phyloP scores from a whole-genome alignment of 2,797 vertebrate genomes.

The Macropus fuliginosus region DNA sequence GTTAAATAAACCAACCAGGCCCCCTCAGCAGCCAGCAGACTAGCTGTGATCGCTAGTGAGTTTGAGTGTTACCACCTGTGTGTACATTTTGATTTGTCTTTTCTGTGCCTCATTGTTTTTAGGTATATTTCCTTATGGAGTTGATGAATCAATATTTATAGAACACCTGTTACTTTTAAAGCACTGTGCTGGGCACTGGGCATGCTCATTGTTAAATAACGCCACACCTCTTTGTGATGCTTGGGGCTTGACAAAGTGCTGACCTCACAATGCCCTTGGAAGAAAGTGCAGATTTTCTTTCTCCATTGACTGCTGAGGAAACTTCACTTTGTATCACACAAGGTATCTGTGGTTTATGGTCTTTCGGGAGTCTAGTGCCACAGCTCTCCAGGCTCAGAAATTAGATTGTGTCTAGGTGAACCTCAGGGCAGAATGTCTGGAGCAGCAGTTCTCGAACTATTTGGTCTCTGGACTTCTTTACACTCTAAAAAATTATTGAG shows the following conservation, averaged over 20 bases:
- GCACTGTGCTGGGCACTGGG: not conserved
- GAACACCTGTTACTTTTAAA: not conserved
- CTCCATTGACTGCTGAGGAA: not conserved
- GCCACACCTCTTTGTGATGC: not conserved
- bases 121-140: not conserved
- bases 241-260: not conserved
- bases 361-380: not conserved
- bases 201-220: not conserved
- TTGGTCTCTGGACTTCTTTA: not conserved
- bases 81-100: not conserved
- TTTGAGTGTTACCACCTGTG: not conserved
- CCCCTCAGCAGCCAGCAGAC: not conserved
- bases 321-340: not conserved
- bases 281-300: not conserved
- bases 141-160: not conserved
- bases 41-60: not conserved
- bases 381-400: not conserved
- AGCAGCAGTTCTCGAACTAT: not conserved
- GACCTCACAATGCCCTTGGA: not conserved
- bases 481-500: not conserved
- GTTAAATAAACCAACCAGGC: not conserved
- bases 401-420: not conserved
- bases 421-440: not conserved
- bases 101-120: not conserved
- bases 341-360: not conserved